phyloP scores from a whole-genome alignment of 2,797 vertebrate genomes.

The Microctenopoma steveboyesi region DNA sequence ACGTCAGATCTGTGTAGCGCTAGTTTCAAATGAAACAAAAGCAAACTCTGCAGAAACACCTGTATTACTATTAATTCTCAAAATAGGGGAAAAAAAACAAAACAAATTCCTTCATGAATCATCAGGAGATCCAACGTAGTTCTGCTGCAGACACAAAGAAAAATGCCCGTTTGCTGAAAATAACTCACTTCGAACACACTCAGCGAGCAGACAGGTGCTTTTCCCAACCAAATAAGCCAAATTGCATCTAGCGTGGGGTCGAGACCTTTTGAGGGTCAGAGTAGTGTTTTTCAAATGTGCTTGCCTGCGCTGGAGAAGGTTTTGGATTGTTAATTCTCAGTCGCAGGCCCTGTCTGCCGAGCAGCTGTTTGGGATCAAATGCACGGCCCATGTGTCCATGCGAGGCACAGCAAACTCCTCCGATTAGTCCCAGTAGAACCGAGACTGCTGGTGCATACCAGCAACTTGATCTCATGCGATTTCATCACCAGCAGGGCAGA shows the following conservation, averaged over 20 bases:
- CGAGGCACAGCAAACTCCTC: slow-evolving; percentile 70
- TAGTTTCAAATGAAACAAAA: background rate
- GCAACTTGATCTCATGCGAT: slow-evolving; percentile 78
- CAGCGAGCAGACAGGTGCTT: slow-evolving; percentile 61
- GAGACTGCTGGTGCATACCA: slow-evolving; percentile 75
- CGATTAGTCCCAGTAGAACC: slow-evolving; percentile 78
- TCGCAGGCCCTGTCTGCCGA: slow-evolving; percentile 66
- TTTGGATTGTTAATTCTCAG: slow-evolving; percentile 54
- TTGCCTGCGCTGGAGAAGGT: slow-evolving; percentile 54
- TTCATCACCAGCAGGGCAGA: slow-evolving; percentile 69
- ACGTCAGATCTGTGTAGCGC: background rate
- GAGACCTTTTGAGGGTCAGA: slow-evolving; percentile 63
- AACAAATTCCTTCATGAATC: background rate
- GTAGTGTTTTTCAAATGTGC: slow-evolving; percentile 79
- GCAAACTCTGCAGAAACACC: background rate
- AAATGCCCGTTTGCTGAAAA: slow-evolving; percentile 53
- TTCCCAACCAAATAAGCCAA: slow-evolving; percentile 44
- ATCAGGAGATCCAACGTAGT: background rate
- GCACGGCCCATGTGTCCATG: slow-evolving; percentile 67
- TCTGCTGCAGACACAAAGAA: slow-evolving; percentile 13
- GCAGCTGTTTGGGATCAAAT: slow-evolving; percentile 82
- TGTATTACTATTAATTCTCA: background rate
- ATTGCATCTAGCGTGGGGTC: slow-evolving; percentile 66
- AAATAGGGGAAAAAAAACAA: background rate
- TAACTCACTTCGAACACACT: slow-evolving; percentile 49